Percentiles rank a stretch among this genome's conserved stretches.
Conservation (phyloP, 2,888 invertebrate species). For the Crematogaster levior region DNA sequence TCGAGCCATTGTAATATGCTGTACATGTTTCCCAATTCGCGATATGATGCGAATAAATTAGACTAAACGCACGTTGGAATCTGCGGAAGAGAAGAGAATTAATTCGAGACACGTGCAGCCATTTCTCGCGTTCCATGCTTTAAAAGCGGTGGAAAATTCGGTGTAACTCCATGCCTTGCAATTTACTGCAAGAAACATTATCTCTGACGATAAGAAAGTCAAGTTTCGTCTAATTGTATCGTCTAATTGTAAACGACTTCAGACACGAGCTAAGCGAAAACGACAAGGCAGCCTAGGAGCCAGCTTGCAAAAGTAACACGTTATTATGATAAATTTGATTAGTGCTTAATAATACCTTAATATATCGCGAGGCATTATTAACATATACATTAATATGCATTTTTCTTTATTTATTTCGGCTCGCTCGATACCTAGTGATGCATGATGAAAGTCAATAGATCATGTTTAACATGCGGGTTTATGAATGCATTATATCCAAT, state of each 20-base stretch:
- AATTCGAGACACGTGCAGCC: not conserved
- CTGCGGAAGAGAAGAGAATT: constrained; percentile 51
- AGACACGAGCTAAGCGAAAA: not conserved
- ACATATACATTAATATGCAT: not conserved
- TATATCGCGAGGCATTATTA: not conserved
- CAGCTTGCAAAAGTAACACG: not conserved
- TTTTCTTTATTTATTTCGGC: not conserved
- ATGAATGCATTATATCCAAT: constrained; percentile 45
- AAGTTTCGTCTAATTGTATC: constrained; percentile 11
- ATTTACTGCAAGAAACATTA: not conserved
- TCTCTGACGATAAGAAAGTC: constrained; percentile 3
- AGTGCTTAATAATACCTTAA: not conserved
- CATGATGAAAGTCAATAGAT: constrained; percentile 41
- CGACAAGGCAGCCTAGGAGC: not conserved
- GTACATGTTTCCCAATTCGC: constrained; percentile 78
- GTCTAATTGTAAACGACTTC: constrained; percentile 1
- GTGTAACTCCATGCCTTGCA: not conserved
- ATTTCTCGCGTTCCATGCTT: not conserved
- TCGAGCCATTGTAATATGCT: constrained; percentile 81
- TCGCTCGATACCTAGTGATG: not conserved
- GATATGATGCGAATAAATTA: constrained; percentile 62
- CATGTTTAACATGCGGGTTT: constrained; percentile 20
- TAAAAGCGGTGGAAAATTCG: not conserved
- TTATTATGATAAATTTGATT: not conserved
- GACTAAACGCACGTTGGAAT: constrained; percentile 37